phyloP scores from a whole-genome alignment of 2,888 invertebrate genomes.

The Harpalus rufipes region DNA sequence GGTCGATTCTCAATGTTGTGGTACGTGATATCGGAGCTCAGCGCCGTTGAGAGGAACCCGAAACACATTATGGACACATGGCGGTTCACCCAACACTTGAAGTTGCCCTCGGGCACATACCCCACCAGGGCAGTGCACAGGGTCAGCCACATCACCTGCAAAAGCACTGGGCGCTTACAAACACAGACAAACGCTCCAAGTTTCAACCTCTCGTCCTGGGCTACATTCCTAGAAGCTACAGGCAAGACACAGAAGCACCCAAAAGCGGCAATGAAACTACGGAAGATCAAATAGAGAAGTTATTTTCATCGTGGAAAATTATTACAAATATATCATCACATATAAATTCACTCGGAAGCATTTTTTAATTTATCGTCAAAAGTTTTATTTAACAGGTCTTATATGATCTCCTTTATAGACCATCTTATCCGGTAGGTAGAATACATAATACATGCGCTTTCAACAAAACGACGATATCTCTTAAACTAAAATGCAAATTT shows the following conservation, averaged over 20 bases:
- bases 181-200: conserved; percentile 59
- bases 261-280: conserved; percentile 57
- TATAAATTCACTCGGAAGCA: too few species aligned
- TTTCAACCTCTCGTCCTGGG: neutral
- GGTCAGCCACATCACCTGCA: conserved; percentile 92
- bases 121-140: conserved; percentile 92
- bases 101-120: conserved; percentile 86
- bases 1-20: conserved; percentile 93
- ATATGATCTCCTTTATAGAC: too few species aligned
- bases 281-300: neutral
- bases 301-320: neutral
- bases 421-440: too few species aligned
- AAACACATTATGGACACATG: conserved; percentile 93
- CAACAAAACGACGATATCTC: too few species aligned
- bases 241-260: conserved; percentile 49
- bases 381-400: too few species aligned
- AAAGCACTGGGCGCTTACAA: conserved; percentile 69
- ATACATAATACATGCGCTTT: too few species aligned
- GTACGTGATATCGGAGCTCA: conserved; percentile 93
- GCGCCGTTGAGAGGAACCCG: conserved; percentile 93
- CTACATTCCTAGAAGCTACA: conserved; percentile 28
- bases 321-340: neutral
- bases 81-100: conserved; percentile 89
- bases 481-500: too few species aligned
- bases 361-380: too few species aligned